A percentile compares a stretch with the other conserved stretches of the same genome.
These are phyloP conservation scores for Protobothrops mucrosquamatus DNA, from an alignment of 2,113 vertebrate species.

Conservation along the genomic window DNA sequence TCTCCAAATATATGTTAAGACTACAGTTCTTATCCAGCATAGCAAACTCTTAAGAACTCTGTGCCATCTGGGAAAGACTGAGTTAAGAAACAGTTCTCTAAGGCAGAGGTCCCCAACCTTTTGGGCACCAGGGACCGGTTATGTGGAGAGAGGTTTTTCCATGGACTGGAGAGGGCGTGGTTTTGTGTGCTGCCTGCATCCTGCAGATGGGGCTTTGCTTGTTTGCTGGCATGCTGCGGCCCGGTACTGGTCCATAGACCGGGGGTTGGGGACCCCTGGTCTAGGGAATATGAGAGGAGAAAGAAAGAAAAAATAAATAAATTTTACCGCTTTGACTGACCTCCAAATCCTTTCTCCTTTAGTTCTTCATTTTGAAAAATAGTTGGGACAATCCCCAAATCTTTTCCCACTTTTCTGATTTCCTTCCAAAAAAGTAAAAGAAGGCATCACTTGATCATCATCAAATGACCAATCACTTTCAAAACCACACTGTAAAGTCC, in stretches of 20 bases:
- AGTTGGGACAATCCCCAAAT: slow-evolving; percentile 84
- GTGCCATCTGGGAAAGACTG: neutral
- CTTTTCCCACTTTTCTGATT: slow-evolving; percentile 86
- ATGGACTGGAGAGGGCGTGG: no score
- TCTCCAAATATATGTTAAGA: neutral
- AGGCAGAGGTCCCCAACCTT: no score
- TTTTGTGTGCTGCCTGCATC: no score
- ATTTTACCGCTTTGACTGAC: slow-evolving; percentile 61
- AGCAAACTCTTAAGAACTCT: neutral
- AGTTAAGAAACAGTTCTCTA: neutral
- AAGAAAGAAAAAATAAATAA: neutral
- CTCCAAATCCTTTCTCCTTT: slow-evolving; percentile 92
- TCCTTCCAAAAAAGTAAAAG: slow-evolving; percentile 73
- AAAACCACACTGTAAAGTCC: neutral
- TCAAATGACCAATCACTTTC: neutral
- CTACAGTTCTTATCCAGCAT: neutral
- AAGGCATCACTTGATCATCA: neutral
- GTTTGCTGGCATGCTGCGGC: no score
- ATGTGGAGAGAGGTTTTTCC: no score
- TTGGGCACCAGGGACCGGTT: no score
- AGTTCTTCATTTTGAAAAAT: slow-evolving; percentile 91
- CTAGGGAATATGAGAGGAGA: no score
- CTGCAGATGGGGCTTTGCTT: no score
- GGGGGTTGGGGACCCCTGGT: no score
- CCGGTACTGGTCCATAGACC: no score